Base-by-base conservation (phyloP, 2,888 invertebrate species). In the Theretra japonica region DNA sequence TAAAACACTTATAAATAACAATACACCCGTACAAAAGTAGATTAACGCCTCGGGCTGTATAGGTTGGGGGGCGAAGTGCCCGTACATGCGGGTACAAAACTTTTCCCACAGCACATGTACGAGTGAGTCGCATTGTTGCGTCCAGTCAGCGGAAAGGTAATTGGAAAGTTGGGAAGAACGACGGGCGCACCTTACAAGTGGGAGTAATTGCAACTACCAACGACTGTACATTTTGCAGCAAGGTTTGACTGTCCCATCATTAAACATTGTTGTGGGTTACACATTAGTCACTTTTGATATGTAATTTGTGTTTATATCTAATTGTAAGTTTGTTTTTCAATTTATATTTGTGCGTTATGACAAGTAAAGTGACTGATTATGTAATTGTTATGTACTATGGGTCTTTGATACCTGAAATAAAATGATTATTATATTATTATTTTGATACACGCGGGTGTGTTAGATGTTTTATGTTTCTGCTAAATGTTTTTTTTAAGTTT, bases 141-240 rank as follows among this genome's bases (percentile, higher is more conserved):
- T 60, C 59, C 59, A 28, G 59, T 60, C 59, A 60, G 59, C 59
- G 59, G 59, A 28, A 60, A 30, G 59, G 59, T 60, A 60, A 60
- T 60, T 60, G 59, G 17, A 60, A 60, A 60, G 59, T 60, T 33
- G 48, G 56, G 41, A 25, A 68, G 70, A 73, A 68, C 57, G 65
- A n/a, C 57, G 78, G 73, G n/a, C 53, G 53, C 53, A n/a, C 19
- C 53, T 53, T n/a, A 53, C 59, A 60, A 60, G 28, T 60, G 25
- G 30, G 28, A 60, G 59, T 60, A 60, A 60, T 60, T 60, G 59
- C 59, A 28, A 60, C 15, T 19, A 23, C 25, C 25, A 28, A 58
- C 58, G 25, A 25, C 58, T 25, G 15, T 58, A 28, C 30, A 28
- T 60, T 60, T n/a, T n/a, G n/a, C n/a, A n/a, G n/a, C n/a, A n/a